Conservation (phyloP, 2,797 vertebrate genomes). For the Crax fasciolata region DNA sequence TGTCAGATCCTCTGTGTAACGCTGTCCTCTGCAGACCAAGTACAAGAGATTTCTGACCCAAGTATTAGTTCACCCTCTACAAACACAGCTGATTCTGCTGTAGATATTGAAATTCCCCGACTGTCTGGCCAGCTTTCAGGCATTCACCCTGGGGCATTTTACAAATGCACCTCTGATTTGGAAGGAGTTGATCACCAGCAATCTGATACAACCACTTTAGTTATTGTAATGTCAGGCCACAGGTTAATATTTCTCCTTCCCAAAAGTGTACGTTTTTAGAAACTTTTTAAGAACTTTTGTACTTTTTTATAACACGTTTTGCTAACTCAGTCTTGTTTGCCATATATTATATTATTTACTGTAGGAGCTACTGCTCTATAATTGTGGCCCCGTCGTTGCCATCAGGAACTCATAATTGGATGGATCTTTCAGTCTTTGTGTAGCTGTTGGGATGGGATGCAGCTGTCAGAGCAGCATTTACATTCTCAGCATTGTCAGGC, state of each 20-base stretch:
- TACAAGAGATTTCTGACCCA: not conserved
- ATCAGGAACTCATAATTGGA: rapidly evolving
- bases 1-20: not conserved
- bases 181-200: slow-evolving; percentile 5
- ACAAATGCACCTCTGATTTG: not conserved
- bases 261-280: slow-evolving; percentile 49
- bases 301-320: slow-evolving; percentile 81
- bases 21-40: not conserved
- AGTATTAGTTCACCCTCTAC: slow-evolving; percentile 17
- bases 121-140: slow-evolving; percentile 33
- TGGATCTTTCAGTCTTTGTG: not conserved
- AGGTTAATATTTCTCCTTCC: not conserved
- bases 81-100: slow-evolving; percentile 35
- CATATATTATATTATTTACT: not conserved
- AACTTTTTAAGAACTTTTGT: slow-evolving; percentile 78
- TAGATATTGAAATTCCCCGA: slow-evolving; percentile 27
- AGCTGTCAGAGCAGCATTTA: not conserved
- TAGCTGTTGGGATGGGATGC: not conserved
- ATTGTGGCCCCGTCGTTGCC: not conserved
- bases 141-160: not conserved
- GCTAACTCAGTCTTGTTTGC: slow-evolving; percentile 70
- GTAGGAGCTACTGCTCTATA: not conserved
- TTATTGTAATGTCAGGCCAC: not conserved
- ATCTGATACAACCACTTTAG: not conserved
- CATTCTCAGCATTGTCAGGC: not conserved